Conservation (phyloP, 1,140 invertebrate genomes). For the Eubasilissa regina region DNA sequence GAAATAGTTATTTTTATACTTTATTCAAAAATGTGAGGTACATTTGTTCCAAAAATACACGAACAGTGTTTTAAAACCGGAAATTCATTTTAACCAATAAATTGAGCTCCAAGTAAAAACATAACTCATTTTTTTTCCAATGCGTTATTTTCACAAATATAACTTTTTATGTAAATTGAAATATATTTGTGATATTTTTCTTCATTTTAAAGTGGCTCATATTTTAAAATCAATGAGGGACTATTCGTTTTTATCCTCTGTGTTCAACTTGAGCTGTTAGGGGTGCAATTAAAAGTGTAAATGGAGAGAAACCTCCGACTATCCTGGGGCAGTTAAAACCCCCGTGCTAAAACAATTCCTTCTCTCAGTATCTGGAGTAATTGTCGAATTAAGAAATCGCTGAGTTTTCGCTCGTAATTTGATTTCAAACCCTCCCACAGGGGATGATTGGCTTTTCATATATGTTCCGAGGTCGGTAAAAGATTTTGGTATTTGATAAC, state of each 20-base stretch:
- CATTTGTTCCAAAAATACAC: too few species aligned
- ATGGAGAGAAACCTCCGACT: slow-evolving; percentile 7
- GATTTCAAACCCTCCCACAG: slow-evolving; percentile 17
- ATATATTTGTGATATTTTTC: background rate
- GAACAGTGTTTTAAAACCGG: too few species aligned
- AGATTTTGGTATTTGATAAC: too few species aligned
- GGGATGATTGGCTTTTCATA: slow-evolving; percentile 34
- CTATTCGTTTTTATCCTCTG: slow-evolving; percentile 23
- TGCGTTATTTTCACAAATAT: too few species aligned
- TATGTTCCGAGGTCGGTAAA: background rate
- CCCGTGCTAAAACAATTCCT: slow-evolving; percentile 28
- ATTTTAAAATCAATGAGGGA: slow-evolving; percentile 32
- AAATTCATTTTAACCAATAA: too few species aligned
- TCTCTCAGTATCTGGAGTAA: slow-evolving; percentile 27
- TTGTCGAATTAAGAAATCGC: slow-evolving; percentile 37
- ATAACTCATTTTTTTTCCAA: too few species aligned
- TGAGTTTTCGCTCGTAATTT: slow-evolving; percentile 39
- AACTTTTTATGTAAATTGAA: too few species aligned
- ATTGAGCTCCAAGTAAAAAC: too few species aligned
- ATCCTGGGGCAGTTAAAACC: slow-evolving; percentile 1
- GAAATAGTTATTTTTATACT: too few species aligned
- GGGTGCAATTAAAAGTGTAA: slow-evolving; percentile 39
- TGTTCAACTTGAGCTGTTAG: slow-evolving; percentile 9
- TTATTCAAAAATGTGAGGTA: too few species aligned
- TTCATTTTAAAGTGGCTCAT: background rate